Evolutionary conservation across 2,113 vertebrate genomes (phyloP).

Genomic region (Archilochus colubris): DNA sequence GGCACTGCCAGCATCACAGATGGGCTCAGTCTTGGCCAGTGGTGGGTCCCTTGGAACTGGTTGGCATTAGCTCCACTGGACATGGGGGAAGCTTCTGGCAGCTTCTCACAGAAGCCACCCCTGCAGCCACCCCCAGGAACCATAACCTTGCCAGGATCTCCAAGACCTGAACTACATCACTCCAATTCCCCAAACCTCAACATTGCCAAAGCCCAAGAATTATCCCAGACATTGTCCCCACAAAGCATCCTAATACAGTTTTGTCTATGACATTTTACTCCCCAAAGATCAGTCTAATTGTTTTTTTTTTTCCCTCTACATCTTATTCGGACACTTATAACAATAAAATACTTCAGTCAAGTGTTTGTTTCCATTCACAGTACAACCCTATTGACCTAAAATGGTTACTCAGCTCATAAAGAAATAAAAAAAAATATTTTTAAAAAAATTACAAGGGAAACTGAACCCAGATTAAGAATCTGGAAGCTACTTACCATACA

Average conservation of each 20-base stretch:
- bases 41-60: rapidly evolving
- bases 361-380: neutral
- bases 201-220: neutral
- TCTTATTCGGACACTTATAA: neutral
- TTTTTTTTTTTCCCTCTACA: neutral
- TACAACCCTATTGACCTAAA: neutral
- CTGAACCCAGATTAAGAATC: neutral
- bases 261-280: neutral
- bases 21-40: neutral
- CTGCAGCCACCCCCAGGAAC: rapidly evolving
- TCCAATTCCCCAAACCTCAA: neutral
- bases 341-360: neutral
- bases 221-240: neutral
- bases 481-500: neutral
- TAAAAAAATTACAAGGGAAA: neutral
- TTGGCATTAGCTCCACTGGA: rapidly evolving
- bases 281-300: neutral
- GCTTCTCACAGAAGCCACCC: neutral
- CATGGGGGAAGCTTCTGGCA: neutral
- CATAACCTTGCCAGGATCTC: neutral
- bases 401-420: neutral
- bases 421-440: neutral
- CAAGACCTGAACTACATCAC: neutral
- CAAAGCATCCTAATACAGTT: neutral
- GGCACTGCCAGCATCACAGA: rapidly evolving